These are phyloP conservation scores for Sicus ferrugineus DNA, from an alignment of 2,888 invertebrate species.

Conservation along the genomic window DNA sequence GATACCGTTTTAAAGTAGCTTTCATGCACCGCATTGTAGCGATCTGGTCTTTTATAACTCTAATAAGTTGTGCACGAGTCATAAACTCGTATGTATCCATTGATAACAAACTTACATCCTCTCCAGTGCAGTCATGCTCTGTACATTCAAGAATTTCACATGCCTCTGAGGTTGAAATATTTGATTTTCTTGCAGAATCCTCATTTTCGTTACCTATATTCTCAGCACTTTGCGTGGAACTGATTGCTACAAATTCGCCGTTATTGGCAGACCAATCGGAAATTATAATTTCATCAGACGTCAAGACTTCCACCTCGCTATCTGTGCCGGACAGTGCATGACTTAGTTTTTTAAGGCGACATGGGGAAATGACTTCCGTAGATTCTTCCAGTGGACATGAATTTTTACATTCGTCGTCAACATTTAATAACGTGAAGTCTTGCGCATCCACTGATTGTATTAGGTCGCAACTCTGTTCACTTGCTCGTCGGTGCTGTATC, in stretches of 20 bases:
- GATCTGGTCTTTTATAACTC: conserved; percentile 43
- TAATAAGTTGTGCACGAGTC: conserved; percentile 41
- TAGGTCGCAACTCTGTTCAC: conserved; percentile 34
- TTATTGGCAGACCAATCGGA: conserved; percentile 46
- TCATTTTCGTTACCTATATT: neutral
- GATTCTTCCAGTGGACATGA: conserved; percentile 42
- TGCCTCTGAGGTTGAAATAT: neutral
- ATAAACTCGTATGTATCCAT: conserved; percentile 36
- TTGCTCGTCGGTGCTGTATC: conserved; percentile 33
- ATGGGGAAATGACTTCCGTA: conserved; percentile 40
- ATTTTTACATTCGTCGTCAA: conserved; percentile 25
- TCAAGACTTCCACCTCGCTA: conserved; percentile 49
- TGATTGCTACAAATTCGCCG: conserved; percentile 21
- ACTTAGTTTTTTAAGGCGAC: conserved; percentile 35
- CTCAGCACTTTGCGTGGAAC: neutral
- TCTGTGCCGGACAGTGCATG: conserved; percentile 43
- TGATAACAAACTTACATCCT: conserved; percentile 32
- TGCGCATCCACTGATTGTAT: conserved; percentile 40
- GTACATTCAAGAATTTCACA: conserved; percentile 33
- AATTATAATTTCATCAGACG: conserved; percentile 45
- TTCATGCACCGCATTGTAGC: conserved; percentile 42
- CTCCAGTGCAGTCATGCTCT: conserved; percentile 41
- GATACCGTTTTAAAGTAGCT: conserved; percentile 40
- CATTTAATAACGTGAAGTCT: conserved; percentile 45
- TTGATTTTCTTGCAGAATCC: neutral